Conservation (phyloP, 2,888 invertebrate genomes). For the Heliconius hortense region DNA sequence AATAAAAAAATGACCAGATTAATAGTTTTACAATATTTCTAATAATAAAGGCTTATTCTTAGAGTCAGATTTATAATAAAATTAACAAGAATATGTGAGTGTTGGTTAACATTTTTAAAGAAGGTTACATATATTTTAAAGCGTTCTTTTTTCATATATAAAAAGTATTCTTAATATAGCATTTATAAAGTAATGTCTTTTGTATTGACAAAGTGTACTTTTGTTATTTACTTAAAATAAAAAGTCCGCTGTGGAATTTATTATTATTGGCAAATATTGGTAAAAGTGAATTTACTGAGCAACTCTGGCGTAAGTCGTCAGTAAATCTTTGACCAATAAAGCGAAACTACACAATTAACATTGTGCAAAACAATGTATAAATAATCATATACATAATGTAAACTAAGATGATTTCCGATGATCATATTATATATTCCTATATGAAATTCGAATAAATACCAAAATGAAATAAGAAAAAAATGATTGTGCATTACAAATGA, state of each 20-base stretch:
- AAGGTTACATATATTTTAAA: slow-evolving; percentile 79
- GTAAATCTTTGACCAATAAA: slow-evolving; percentile 29
- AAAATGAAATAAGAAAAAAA: slow-evolving; percentile 64
- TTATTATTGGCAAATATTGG: slow-evolving; percentile 57
- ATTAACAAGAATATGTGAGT: slow-evolving; percentile 79
- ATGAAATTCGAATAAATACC: slow-evolving; percentile 56
- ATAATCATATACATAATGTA: slow-evolving; percentile 72
- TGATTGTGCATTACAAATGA: slow-evolving; percentile 76
- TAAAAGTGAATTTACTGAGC: slow-evolving; percentile 47
- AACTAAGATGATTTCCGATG: slow-evolving; percentile 47
- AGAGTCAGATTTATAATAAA: slow-evolving; percentile 77
- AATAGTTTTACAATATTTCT: slow-evolving; percentile 75
- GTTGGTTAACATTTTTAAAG: slow-evolving; percentile 77
- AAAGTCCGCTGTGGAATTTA: slow-evolving; percentile 64
- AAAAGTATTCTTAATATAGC: slow-evolving; percentile 70
- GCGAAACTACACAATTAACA: slow-evolving; percentile 56
- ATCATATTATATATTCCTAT: slow-evolving; percentile 47
- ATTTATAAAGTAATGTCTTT: slow-evolving; percentile 76
- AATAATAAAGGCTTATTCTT: slow-evolving; percentile 76
- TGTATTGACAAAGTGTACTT: slow-evolving; percentile 73
- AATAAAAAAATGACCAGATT: slow-evolving; percentile 82
- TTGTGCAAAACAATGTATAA: slow-evolving; percentile 65
- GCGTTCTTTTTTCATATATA: slow-evolving; percentile 72
- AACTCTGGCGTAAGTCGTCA: slow-evolving; percentile 70
- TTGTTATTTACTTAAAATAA: slow-evolving; percentile 69